Base-by-base conservation (phyloP, 1,140 invertebrate species). In the Oreohelix idahoensis region DNA sequence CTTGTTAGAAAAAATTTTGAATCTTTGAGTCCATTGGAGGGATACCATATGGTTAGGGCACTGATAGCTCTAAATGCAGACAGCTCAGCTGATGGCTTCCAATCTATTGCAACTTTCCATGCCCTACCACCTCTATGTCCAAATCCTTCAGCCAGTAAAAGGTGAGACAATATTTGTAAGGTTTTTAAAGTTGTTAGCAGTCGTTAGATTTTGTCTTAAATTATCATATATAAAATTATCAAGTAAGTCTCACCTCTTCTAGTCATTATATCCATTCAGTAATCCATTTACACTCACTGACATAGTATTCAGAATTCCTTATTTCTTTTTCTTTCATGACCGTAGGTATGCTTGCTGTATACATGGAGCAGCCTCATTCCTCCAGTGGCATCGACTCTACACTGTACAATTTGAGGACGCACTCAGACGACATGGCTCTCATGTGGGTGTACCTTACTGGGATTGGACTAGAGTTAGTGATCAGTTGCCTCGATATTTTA, bases 371-470 rank as follows among this genome's bases (percentile, higher is more conserved):
- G 84, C 86, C 20, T 82, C 80, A 32, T 87, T 87, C 83, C 86
- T 84, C 10, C 84, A 85, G 70, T 87, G 86, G 86, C 86, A 87
- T 75, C 42, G 86, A 49, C 77, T 87, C 17, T 85, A 85, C 80
- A 85, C 84, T 42, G 83, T 87, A 5, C 86, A 87, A 79, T 76
- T 87, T 75, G 84, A 87, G 63, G 84, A 87, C 76, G 86, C 86
- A 1, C 81, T 87, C 42, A 73, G 79, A 49, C 77, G 84, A 20
- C 86, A 84, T 53, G 86, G 86, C 23, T 78, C 86, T 26, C 80
- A 39, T 1, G 81, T 87, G 2, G 86, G 86, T 36, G 32, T 87
- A 5, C 86, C 86, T 23, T 87, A 87, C 73, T 86, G 84, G 84
- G 84, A 87, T 78, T 85, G 82, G 84, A 53, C 71, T 2, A 36